A percentile compares a stretch with the other conserved stretches of the same genome.
Conservation (phyloP, 2,797 vertebrate species). For the Arrhamphus sclerolepis region DNA sequence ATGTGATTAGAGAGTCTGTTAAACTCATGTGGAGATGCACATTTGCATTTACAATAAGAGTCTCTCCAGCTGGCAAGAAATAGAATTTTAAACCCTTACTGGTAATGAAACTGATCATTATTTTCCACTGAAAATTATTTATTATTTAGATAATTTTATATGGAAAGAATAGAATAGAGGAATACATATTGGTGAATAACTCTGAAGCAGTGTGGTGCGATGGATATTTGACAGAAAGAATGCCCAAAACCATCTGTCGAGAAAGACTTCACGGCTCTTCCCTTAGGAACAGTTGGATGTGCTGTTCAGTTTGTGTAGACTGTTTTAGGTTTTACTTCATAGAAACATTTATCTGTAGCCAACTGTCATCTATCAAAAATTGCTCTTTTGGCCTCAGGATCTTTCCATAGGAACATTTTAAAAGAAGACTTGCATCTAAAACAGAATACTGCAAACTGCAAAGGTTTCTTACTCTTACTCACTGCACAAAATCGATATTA, state of each 20-base stretch:
- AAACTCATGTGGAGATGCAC: conserved; percentile 40
- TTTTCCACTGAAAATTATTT: conserved; percentile 4
- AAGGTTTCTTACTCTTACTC: conserved; percentile 1
- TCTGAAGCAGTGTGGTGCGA: conserved; percentile 23
- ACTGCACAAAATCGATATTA: not conserved
- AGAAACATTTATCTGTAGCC: conserved; percentile 8
- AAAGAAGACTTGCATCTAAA: not conserved
- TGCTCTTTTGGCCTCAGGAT: conserved; percentile 1
- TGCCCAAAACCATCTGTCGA: conserved; percentile 44
- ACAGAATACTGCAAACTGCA: not conserved
- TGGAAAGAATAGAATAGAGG: no score
- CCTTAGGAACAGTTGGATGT: not conserved
- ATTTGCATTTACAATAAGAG: conserved; percentile 23
- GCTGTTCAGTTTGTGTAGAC: conserved; percentile 1
- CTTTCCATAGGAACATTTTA: not conserved
- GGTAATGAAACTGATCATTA: not conserved
- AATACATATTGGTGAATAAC: conserved; percentile 2
- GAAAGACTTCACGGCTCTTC: conserved; percentile 16
- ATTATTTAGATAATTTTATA: not conserved
- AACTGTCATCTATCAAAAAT: conserved; percentile 2
- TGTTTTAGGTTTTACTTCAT: conserved; percentile 1
- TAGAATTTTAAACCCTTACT: not conserved
- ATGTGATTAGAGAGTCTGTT: conserved; percentile 56
- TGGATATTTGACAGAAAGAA: no score
- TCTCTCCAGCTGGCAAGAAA: not conserved